Base-by-base conservation (phyloP, 2,888 invertebrate genomes). In the Maniola hyperantus region DNA sequence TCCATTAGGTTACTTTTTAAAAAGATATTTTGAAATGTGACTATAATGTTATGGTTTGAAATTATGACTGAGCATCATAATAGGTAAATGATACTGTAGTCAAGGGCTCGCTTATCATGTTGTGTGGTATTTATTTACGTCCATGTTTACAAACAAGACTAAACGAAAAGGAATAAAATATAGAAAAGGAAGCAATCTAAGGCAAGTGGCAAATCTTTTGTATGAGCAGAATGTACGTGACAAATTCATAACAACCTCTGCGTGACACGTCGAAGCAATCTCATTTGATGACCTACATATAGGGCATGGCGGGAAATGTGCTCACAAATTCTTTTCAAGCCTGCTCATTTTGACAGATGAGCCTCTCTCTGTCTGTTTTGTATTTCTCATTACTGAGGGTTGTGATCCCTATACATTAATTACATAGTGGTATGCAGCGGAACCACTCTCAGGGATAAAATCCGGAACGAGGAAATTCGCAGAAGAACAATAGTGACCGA, bases 211-310 rank as follows among this genome's bases (percentile, higher is more conserved):
- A 67, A 67, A 61, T 65, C 68, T 69, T 74, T 72, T 67, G 65
- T 71, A 71, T 54, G 65, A 63, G 66, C 68, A 64, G 44, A 44
- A 44, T 55, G 72, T 71, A 73, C 74, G 74, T 74, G 73, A 73
- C 73, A 68, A 71, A 71, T 64, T 67, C 64, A 44, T 46, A 48
- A 64, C 48, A 57, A 53, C 67, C 66, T 66, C 64, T 57, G 11
- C 46, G 64, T 64, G 68, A 33, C 66, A 61, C 62, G 59, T 46
- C 42, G 18, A 51, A 42, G 26, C 48, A 55, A 36, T 36, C 36
- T 57, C 6, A 18, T 6, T 13, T 42, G 57, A 57, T 57, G 57
- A 42, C 20, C 20, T 13, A 42, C 42, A 13, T 6, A 13, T 57
- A 2, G 57, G 57, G 2, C 8, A 34, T 6, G 54, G 20, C 39